phyloP scores from a whole-genome alignment of 2,888 invertebrate genomes.

The Eulithis testata region DNA sequence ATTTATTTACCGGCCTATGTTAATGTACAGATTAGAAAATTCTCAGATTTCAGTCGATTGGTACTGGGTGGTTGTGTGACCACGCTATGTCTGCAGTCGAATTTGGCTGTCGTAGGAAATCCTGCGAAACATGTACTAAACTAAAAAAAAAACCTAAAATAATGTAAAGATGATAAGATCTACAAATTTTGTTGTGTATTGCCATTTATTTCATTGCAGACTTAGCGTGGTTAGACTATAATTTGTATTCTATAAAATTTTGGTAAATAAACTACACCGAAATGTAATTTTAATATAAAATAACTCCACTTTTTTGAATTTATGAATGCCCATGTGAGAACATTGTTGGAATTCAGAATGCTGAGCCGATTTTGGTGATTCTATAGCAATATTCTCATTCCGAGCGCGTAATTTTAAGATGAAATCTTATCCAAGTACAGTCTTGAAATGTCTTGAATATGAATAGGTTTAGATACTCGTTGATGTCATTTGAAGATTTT shows the following conservation, averaged over 20 bases:
- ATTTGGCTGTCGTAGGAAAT: no score
- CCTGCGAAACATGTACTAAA: no score
- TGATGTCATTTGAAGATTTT: constrained; percentile 27
- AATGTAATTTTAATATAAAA: constrained; percentile 23
- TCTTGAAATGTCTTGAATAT: constrained; percentile 17
- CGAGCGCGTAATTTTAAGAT: constrained; percentile 23
- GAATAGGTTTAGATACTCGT: constrained; percentile 13
- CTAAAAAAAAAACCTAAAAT: no score
- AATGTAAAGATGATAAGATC: no score
- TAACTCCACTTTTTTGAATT: constrained; percentile 28
- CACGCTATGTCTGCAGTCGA: no score
- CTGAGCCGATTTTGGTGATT: constrained; percentile 20
- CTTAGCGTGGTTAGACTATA: neutral
- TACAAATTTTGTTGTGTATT: no score
- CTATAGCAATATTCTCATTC: constrained; percentile 29
- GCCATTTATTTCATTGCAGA: no score
- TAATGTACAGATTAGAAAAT: constrained; percentile 9
- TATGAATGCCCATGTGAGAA: constrained; percentile 25
- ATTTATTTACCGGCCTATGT: constrained; percentile 11
- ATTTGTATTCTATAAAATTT: constrained; percentile 2
- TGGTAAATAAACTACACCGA: constrained; percentile 17
- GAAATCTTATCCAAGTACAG: constrained; percentile 20
- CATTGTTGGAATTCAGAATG: constrained; percentile 14
- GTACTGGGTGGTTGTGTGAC: no score
- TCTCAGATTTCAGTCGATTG: no score